phyloP scores from a whole-genome alignment of 1,140 invertebrate genomes.

The Cardiocondyla obscurior region DNA sequence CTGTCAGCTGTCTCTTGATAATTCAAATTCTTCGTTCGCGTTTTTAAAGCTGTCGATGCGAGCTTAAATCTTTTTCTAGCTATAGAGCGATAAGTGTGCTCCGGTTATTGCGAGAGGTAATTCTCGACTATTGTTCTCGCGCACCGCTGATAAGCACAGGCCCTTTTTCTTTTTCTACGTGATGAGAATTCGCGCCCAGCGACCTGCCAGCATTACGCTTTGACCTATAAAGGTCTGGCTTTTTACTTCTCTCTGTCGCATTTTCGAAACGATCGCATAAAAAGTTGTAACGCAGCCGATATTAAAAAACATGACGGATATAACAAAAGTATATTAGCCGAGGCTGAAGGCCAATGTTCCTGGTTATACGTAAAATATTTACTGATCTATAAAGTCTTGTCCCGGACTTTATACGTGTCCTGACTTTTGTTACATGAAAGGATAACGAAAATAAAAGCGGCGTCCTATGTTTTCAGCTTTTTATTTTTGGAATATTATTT shows the following conservation, averaged over 20 bases:
- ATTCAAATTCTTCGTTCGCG: constrained; percentile 5
- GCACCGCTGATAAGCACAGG: constrained; percentile 43
- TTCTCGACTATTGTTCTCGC: constrained; percentile 51
- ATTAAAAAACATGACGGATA: constrained; percentile 9
- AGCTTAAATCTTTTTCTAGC: constrained; percentile 30
- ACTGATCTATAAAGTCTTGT: neutral
- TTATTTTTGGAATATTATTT: too few species aligned
- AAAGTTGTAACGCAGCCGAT: neutral
- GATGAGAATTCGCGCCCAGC: constrained; percentile 50
- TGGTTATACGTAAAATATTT: neutral
- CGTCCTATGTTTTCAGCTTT: too few species aligned
- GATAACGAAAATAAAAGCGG: neutral
- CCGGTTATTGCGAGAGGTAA: constrained; percentile 46
- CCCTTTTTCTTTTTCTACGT: constrained; percentile 54
- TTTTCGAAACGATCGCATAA: constrained; percentile 32
- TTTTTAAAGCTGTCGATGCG: constrained; percentile 1
- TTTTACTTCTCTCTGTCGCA: constrained; percentile 15
- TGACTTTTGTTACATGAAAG: neutral
- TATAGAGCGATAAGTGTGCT: constrained; percentile 47
- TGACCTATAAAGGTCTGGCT: constrained; percentile 35
- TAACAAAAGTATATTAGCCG: neutral
- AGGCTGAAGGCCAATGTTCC: neutral
- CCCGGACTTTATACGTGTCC: too few species aligned
- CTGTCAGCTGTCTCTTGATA: neutral
- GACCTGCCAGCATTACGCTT: constrained; percentile 18